Evolutionary conservation across 37 sponge, comb jelly and placozoan genomes (phyloP).

Genomic region (Haliclona indistincta): DNA sequence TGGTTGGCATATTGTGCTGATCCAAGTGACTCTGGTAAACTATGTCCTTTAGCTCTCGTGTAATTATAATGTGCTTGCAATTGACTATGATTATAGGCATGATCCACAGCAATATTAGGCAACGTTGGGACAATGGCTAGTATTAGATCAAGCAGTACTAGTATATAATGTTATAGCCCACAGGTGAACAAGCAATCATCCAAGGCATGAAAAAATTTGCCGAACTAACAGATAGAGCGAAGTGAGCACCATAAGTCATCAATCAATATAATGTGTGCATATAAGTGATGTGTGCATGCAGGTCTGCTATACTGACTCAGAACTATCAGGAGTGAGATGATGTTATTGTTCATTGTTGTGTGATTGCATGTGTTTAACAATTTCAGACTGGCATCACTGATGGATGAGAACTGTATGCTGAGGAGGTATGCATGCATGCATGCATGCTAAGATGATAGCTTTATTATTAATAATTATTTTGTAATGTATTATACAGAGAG

Average conservation of each 20-base stretch:
- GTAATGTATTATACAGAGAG: too few species aligned
- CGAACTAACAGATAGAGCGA: conserved; percentile 59
- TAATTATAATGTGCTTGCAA: too few species aligned
- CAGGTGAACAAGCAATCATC: conserved; percentile 71
- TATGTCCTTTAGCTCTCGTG: background rate
- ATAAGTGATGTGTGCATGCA: too few species aligned
- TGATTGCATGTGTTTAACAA: too few species aligned
- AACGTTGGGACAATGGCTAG: conserved; percentile 68
- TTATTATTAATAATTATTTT: too few species aligned
- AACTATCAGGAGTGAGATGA: too few species aligned
- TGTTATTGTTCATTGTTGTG: too few species aligned
- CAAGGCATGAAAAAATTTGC: conserved; percentile 84
- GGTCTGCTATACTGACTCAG: conserved; percentile 62
- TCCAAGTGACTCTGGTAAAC: conserved; percentile 86
- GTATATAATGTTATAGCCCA: background rate
- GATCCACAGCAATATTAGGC: conserved; percentile 79
- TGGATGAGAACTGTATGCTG: too few species aligned
- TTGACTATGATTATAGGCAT: conserved; percentile 55
- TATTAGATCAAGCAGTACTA: too few species aligned
- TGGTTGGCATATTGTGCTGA: conserved; percentile 86
- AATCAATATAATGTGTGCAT: background rate
- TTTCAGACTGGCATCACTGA: too few species aligned
- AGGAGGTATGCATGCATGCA: too few species aligned
- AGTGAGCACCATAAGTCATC: conserved; percentile 3
- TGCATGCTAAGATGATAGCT: too few species aligned